Conservation (phyloP, 2,797 vertebrate species). For the Poeciliopsis presidionis region DNA sequence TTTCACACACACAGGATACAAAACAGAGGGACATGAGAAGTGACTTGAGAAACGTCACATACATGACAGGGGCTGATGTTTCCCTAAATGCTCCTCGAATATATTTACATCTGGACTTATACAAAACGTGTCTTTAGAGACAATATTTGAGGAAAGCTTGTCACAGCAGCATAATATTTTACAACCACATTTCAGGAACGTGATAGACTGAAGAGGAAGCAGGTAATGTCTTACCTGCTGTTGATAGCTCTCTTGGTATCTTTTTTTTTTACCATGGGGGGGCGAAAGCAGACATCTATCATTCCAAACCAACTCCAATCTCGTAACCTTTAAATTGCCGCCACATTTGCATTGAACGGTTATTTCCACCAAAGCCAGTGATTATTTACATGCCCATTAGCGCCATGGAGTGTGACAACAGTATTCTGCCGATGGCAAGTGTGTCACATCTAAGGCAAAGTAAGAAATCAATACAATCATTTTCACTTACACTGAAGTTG, state of each 20-base stretch:
- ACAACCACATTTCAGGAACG: not conserved
- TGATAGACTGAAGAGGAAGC: not conserved
- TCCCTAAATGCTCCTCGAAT: not conserved
- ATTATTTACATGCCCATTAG: not conserved
- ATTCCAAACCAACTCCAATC: not conserved
- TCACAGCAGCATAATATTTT: not conserved
- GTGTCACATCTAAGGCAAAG: not conserved
- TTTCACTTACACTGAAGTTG: not conserved
- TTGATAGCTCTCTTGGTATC: not conserved
- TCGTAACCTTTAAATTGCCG: not conserved
- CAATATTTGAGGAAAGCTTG: not conserved
- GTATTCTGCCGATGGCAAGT: not conserved
- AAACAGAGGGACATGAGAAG: not conserved
- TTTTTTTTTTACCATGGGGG: not conserved
- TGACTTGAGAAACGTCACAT: not conserved
- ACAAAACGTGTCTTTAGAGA: not conserved
- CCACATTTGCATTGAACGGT: not conserved
- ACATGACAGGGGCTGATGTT: not conserved
- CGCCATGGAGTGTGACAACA: not conserved
- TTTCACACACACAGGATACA: not conserved
- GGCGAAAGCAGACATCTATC: not conserved
- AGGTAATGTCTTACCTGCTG: not conserved
- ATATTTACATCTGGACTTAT: not conserved
- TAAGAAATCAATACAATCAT: not conserved
- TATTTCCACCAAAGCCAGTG: not conserved